These are phyloP conservation scores for Drosophila sucinea DNA, from an alignment of 1,140 invertebrate species.

Conservation along the genomic window DNA sequence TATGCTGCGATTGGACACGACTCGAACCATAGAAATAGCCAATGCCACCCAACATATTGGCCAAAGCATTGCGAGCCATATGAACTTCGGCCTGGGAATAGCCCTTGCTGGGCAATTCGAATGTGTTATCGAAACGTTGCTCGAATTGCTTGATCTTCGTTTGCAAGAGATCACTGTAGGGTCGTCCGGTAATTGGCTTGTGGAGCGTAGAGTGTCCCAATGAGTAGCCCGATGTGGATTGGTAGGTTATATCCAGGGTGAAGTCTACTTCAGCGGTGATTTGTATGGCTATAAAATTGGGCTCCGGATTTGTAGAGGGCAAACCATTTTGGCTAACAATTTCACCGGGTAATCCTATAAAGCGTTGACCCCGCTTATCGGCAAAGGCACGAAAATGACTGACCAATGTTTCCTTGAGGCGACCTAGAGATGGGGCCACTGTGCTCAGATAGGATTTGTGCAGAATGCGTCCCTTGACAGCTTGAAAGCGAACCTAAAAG, in stretches of 20 bases:
- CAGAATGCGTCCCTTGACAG: constrained; percentile 85
- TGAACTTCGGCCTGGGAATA: constrained; percentile 88
- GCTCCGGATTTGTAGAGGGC: constrained; percentile 84
- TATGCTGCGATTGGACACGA: constrained; percentile 92
- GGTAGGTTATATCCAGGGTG: constrained; percentile 92
- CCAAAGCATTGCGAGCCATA: constrained; percentile 94
- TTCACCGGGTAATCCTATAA: constrained; percentile 87
- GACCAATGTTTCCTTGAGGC: constrained; percentile 91
- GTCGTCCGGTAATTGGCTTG: constrained; percentile 84
- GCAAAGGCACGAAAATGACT: constrained; percentile 86
- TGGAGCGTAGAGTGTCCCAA: constrained; percentile 57
- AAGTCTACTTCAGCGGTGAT: constrained; percentile 92
- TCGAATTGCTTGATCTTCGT: constrained; percentile 86
- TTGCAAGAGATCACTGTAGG: constrained; percentile 86
- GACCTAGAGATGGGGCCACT: constrained; percentile 87
- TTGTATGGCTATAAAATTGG: constrained; percentile 93
- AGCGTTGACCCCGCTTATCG: constrained; percentile 85
- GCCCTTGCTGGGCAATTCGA: constrained; percentile 88
- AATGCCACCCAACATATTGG: constrained; percentile 97
- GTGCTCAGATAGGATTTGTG: constrained; percentile 91
- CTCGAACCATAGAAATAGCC: constrained; percentile 98
- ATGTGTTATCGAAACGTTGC: constrained; percentile 89
- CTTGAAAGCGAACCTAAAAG: constrained; percentile 77
- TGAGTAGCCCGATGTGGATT: constrained; percentile 86
- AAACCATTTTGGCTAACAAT: constrained; percentile 83